Conservation (phyloP, 2,113 vertebrate species). For the Natator depressus region DNA sequence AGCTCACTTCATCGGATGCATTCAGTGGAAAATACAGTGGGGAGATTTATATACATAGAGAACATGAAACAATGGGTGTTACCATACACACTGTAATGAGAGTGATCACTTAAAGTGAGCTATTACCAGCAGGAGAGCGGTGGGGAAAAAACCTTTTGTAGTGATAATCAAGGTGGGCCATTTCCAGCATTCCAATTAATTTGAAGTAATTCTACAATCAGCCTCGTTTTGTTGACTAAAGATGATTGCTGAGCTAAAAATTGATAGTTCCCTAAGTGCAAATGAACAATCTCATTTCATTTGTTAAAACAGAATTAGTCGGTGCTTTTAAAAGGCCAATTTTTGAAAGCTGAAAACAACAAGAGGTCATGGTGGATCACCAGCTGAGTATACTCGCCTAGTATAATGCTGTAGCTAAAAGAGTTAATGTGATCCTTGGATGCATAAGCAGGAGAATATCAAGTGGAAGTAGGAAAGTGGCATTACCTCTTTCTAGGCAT, state of each 20-base stretch:
- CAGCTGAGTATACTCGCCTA: not conserved
- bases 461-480: not conserved
- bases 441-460: not conserved
- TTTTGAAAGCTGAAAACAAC: not conserved
- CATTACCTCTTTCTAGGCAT: not conserved
- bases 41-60: no score
- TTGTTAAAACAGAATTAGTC: not conserved
- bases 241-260: not conserved
- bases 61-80: no score
- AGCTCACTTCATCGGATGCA: no score
- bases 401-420: not conserved
- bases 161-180: no score
- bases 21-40: no score
- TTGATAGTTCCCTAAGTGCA: not conserved
- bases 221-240: not conserved
- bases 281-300: not conserved
- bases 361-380: not conserved
- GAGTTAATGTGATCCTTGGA: not conserved
- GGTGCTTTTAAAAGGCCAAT: not conserved
- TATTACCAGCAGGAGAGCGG: no score
- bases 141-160: no score
- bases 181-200: not conserved
- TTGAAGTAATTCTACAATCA: not conserved
- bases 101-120: no score
- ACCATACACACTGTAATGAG: no score